Evolutionary conservation across 2,888 invertebrate species (phyloP), one percentile per base, ranked within the genome.

Genomic region (Azorinus chamasolen): DNA sequence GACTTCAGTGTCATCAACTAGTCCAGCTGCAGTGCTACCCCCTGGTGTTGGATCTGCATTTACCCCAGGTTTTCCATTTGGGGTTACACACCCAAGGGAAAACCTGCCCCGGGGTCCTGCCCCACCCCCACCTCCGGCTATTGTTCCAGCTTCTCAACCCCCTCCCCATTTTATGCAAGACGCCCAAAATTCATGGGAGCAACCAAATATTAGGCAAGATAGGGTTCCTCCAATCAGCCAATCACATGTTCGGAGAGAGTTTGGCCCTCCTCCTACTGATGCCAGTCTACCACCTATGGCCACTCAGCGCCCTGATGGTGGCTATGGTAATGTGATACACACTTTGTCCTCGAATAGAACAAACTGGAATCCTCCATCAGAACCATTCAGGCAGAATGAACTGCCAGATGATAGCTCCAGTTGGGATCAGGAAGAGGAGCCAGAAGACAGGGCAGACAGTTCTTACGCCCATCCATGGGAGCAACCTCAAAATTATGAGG

Each of bases 401-500:
- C 32, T 43, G 43, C 22, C 54, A 16, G 41, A 20, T 16, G 64
- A 54, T 2, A 18, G n/a, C 3, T 22, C 20, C 2, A 14, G 62
- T 1, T 64, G 64, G 63, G 65, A 63, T 43, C 51, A 76, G 55
- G 20, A 51, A 39, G 66, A 55, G 1, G 62, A 59, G 18, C 48
- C 22, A 12, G 18, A 61, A 5, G 22, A 46, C n/a, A 41, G 57
- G 22, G 27, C 45, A 32, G 46, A 27, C 24, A 6, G 55, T 54
- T 68, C 68, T n/a, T 79, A 79, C 50, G 57, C 53, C 20, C 79
- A 79, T 57, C 79, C 79, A 1, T 79, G 79, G 79, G 74, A 79
- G 32, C 70, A 73, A 50, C 73, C 73, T 6, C 62, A 70, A 27
- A 62, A 70, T 25, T 73, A 66, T 58, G 79, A 73, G n/a, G 79